A percentile compares a stretch with the other conserved stretches of the same genome.
Conservation (phyloP, 1,140 invertebrate species). For the Plectrocnemia conspersa region DNA sequence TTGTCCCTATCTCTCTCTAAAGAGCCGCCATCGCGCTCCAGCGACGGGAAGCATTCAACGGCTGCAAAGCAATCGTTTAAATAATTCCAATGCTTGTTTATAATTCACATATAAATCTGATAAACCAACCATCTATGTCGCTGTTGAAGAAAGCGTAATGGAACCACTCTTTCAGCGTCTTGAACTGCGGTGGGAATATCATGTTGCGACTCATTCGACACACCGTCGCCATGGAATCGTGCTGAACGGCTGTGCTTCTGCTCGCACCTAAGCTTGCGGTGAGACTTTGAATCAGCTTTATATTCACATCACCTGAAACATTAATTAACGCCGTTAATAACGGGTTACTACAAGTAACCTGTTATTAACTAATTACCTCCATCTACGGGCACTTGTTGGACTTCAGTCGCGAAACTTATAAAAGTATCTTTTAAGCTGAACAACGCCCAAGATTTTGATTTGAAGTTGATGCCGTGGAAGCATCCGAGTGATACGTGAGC, state of each 20-base stretch:
- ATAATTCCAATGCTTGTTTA: neutral
- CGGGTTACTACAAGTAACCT: neutral
- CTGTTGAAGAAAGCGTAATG: conserved; percentile 91
- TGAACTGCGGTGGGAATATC: conserved; percentile 92
- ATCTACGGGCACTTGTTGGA: conserved; percentile 72
- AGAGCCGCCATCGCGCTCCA: conserved; percentile 62
- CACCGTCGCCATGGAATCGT: conserved; percentile 87
- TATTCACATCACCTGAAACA: conserved; percentile 47
- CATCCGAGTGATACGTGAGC: conserved; percentile 93
- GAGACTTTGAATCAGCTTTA: conserved; percentile 81
- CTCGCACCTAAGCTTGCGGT: conserved; percentile 79
- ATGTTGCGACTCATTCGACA: conserved; percentile 86
- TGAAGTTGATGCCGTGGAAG: conserved; percentile 97
- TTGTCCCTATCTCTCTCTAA: conserved; percentile 36
- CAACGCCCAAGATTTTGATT: conserved; percentile 92
- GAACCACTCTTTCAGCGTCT: conserved; percentile 93
- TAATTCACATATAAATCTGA: conserved; percentile 18
- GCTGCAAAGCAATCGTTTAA: conserved; percentile 52
- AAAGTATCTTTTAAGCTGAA: conserved; percentile 92
- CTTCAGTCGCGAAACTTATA: conserved; percentile 93
- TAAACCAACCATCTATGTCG: conserved; percentile 79
- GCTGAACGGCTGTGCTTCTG: conserved; percentile 62
- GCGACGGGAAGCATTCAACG: conserved; percentile 82
- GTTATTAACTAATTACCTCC: conserved; percentile 41
- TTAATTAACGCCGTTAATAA: conserved; percentile 5